A percentile compares a stretch with the other conserved stretches of the same genome.
Evolutionary conservation across 2,797 vertebrate genomes (phyloP).

Genomic region (Mico argentatus): DNA sequence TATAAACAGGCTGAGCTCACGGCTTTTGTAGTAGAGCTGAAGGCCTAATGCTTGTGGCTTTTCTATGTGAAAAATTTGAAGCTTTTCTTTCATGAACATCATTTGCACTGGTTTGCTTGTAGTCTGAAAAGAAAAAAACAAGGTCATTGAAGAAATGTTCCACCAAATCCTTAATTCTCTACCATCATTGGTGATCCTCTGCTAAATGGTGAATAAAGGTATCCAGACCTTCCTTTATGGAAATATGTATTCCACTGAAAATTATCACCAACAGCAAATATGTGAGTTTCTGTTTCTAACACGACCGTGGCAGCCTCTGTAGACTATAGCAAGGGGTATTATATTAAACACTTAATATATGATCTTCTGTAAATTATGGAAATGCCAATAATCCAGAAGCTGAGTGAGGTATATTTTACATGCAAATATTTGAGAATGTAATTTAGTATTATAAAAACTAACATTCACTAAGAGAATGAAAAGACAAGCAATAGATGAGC

Average conservation of each 20-base stretch:
- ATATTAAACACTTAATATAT: neutral
- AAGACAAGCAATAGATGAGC: neutral
- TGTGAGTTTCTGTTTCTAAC: neutral
- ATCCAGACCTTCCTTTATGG: neutral
- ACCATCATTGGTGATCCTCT: neutral
- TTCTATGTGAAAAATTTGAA: conserved; percentile 67
- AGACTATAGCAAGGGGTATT: neutral
- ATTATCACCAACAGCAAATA: neutral
- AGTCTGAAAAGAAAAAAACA: conserved; percentile 63
- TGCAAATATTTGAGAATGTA: neutral
- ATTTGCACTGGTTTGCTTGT: conserved; percentile 82
- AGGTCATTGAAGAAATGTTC: neutral
- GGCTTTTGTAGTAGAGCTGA: conserved; percentile 77
- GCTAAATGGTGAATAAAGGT: neutral
- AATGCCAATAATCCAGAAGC: neutral
- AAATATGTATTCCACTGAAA: neutral
- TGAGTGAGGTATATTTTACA: neutral
- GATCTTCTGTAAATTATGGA: neutral
- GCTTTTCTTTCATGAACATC: conserved; percentile 80
- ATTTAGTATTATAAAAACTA: neutral
- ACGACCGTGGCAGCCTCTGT: neutral
- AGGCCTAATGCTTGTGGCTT: conserved; percentile 71
- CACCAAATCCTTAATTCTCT: neutral
- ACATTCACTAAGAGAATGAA: neutral
- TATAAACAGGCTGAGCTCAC: conserved; percentile 79